Conservation (phyloP, 2,888 invertebrate genomes). For the Bruchidius siliquastri region DNA sequence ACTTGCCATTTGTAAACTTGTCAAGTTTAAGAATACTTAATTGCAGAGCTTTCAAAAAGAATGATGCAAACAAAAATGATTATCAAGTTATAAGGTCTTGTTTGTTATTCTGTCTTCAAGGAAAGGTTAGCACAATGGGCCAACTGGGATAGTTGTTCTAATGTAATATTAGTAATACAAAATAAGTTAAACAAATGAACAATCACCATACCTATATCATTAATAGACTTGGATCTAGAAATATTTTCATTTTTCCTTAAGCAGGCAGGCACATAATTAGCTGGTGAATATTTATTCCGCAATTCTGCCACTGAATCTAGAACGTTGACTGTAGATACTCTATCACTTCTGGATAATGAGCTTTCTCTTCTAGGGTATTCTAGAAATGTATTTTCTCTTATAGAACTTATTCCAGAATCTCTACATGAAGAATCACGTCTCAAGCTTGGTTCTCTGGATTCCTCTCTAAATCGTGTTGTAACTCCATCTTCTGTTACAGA, state of each 20-base stretch:
- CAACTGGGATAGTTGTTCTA: too few species aligned
- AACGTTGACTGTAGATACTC: conserved; percentile 34
- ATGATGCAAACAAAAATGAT: too few species aligned
- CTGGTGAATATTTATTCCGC: conserved; percentile 71
- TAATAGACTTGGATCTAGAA: conserved; percentile 54
- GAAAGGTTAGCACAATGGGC: too few species aligned
- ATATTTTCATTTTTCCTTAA: conserved; percentile 41
- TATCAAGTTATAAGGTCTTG: too few species aligned
- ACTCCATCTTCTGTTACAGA: conserved; percentile 46
- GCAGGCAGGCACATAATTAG: conserved; percentile 62
- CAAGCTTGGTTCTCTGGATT: conserved; percentile 39
- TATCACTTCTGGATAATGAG: conserved; percentile 36
- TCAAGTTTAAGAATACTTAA: too few species aligned
- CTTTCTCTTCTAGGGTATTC: conserved; percentile 55
- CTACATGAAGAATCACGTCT: conserved; percentile 37
- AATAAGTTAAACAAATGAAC: not conserved
- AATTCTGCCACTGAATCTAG: conserved; percentile 56
- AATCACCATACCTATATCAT: conserved; percentile 50
- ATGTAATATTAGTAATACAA: not conserved
- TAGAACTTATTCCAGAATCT: conserved; percentile 40
- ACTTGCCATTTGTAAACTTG: too few species aligned
- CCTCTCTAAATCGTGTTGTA: conserved; percentile 48
- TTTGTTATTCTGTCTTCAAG: too few species aligned
- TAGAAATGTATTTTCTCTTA: conserved; percentile 39
- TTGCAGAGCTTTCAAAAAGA: too few species aligned